phyloP scores from a whole-genome alignment of 2,113 vertebrate genomes.

The Grallaria varia region DNA sequence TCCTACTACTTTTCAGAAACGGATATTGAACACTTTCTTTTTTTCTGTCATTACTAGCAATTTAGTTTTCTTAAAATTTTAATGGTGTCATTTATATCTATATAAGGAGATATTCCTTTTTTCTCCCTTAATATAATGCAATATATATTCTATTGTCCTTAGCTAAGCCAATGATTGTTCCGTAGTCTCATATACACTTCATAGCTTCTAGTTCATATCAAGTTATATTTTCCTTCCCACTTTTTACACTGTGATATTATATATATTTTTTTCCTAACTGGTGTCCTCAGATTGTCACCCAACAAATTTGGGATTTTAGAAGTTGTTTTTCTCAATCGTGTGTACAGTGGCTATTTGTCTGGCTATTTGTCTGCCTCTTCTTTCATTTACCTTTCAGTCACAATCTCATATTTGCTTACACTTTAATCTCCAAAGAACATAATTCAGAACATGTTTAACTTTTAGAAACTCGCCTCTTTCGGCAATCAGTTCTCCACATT shows the following conservation, averaged over 20 bases:
- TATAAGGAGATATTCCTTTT: not conserved
- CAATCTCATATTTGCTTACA: not conserved
- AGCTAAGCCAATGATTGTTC: not conserved
- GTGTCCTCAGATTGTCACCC: not conserved
- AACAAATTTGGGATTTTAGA: not conserved
- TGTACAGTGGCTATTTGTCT: not conserved
- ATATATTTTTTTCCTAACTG: not conserved
- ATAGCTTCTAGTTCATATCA: not conserved
- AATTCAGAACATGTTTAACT: not conserved
- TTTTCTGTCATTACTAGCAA: not conserved
- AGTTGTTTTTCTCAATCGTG: not conserved
- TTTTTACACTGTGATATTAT: not conserved
- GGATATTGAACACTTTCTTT: not conserved
- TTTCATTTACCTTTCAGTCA: not conserved
- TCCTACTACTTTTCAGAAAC: not conserved
- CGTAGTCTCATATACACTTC: not conserved
- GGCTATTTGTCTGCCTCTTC: not conserved
- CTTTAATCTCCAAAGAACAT: not conserved
- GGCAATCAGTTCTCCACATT: not conserved
- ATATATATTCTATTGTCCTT: not conserved
- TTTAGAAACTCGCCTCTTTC: not conserved
- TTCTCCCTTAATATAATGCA: not conserved
- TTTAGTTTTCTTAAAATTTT: slow-evolving; percentile 22
- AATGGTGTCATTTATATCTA: not conserved
- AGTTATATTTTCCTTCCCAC: not conserved